These are phyloP conservation scores for Acleris sparsana DNA, from an alignment of 2,888 invertebrate species.

Conservation along the genomic window DNA sequence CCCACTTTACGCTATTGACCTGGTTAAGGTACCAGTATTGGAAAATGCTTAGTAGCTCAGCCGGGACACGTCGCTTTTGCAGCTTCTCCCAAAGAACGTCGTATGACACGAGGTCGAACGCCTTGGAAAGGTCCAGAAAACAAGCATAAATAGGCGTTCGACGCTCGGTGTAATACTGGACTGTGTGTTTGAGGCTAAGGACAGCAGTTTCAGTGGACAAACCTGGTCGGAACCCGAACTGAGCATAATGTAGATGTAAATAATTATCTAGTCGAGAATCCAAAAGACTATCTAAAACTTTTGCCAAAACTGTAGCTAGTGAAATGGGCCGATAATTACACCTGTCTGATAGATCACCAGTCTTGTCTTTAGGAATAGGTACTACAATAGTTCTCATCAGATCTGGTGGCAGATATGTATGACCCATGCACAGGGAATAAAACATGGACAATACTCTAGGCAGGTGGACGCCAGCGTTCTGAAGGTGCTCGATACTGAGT, in stretches of 20 bases:
- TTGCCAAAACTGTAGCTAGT: not conserved
- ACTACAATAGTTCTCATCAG: conserved; percentile 9
- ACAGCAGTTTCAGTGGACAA: conserved; percentile 9
- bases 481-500: conserved; percentile 1
- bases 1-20: too few relatives aligned
- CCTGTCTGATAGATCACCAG: not conserved
- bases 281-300: conserved; percentile 9
- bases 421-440: conserved; percentile 3
- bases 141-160: too few relatives aligned
- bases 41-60: too few relatives aligned
- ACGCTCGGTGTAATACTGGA: too few relatives aligned
- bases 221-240: not conserved
- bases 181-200: conserved; percentile 1
- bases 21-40: too few relatives aligned
- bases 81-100: too few relatives aligned
- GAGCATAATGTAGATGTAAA: too few relatives aligned
- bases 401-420: conserved; percentile 3
- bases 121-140: too few relatives aligned
- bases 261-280: conserved; percentile 8
- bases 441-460: not conserved
- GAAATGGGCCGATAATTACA: not conserved
- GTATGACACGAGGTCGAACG: too few relatives aligned
- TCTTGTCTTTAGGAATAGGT: conserved; percentile 5
- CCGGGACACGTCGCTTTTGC: too few relatives aligned
- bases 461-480: not conserved